phyloP scores from a whole-genome alignment of 2,113 vertebrate species.

The Phocoena phocoena region DNA sequence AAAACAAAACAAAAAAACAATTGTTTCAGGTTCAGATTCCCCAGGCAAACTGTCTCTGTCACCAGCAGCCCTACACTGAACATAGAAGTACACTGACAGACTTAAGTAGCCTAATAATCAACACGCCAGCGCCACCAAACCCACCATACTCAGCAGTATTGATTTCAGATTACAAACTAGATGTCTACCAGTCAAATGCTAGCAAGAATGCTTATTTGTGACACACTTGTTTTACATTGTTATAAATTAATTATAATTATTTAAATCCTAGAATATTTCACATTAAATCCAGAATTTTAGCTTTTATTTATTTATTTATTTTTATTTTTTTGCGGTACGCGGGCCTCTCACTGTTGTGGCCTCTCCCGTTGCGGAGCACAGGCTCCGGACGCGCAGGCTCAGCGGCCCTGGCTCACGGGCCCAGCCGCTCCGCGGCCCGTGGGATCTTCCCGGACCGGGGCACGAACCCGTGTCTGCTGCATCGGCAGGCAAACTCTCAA shows the following conservation, averaged over 20 bases:
- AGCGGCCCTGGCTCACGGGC: too few relatives aligned
- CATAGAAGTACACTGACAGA: background rate
- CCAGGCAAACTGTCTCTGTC: background rate
- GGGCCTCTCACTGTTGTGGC: too few relatives aligned
- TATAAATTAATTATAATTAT: background rate
- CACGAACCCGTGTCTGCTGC: too few relatives aligned
- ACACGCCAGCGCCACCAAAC: background rate
- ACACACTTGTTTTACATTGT: background rate
- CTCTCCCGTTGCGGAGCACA: too few relatives aligned
- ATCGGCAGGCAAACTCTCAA: too few relatives aligned
- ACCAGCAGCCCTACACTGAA: background rate
- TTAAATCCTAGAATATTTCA: background rate
- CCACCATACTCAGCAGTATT: background rate
- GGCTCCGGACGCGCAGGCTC: too few relatives aligned
- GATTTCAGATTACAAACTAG: background rate
- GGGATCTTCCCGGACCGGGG: too few relatives aligned
- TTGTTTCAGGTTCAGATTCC: background rate
- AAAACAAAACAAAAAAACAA: fast-evolving
- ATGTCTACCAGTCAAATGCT: background rate
- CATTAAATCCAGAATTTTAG: background rate
- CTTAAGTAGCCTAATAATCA: background rate
- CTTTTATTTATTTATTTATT: background rate
- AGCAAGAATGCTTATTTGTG: background rate
- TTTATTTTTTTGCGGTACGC: too few relatives aligned
- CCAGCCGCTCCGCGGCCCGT: too few relatives aligned